Evolutionary conservation across 2,797 vertebrate species (phyloP).

Genomic region (Schizopygopsis malacanthus): DNA sequence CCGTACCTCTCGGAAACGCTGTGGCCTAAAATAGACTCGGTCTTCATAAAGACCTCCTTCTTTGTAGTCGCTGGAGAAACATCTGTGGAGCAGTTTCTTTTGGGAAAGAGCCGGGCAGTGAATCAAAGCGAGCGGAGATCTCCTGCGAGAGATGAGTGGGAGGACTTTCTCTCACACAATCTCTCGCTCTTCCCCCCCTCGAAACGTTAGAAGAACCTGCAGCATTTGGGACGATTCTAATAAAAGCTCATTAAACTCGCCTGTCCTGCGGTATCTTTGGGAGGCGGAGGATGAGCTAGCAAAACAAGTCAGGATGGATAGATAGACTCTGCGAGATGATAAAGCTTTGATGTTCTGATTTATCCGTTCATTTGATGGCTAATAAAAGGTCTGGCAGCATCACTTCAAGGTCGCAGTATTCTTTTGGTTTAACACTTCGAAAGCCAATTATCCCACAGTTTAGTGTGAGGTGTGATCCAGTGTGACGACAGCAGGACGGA

Average conservation of each 20-base stretch:
- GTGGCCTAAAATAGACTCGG: slow-evolving; percentile 81
- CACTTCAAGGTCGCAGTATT: background rate
- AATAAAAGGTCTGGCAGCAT: background rate
- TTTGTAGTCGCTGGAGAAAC: slow-evolving; percentile 87
- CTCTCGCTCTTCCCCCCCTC: slow-evolving; percentile 59
- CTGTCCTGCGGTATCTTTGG: slow-evolving; percentile 63
- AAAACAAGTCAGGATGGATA: slow-evolving; percentile 58
- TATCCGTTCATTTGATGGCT: background rate
- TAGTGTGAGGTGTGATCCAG: slow-evolving; percentile 12
- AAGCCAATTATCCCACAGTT: slow-evolving; percentile 7
- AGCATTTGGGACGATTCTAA: slow-evolving; percentile 76
- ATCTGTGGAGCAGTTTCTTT: slow-evolving; percentile 86
- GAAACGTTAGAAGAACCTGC: slow-evolving; percentile 60
- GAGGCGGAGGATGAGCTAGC: slow-evolving; percentile 57
- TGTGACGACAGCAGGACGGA: slow-evolving; percentile 51
- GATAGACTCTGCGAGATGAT: background rate
- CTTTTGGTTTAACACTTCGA: background rate
- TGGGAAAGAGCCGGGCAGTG: slow-evolving; percentile 81
- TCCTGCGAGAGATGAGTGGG: slow-evolving; percentile 79
- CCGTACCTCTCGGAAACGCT: slow-evolving; percentile 77
- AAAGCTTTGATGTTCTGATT: slow-evolving; percentile 42
- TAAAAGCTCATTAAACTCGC: slow-evolving; percentile 82
- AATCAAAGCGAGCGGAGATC: slow-evolving; percentile 83
- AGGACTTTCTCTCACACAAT: slow-evolving; percentile 65
- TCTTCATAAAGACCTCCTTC: slow-evolving; percentile 84